A percentile compares a stretch with the other conserved stretches of the same genome.
Conservation (phyloP, 2,113 vertebrate species). For the Columbina picui region DNA sequence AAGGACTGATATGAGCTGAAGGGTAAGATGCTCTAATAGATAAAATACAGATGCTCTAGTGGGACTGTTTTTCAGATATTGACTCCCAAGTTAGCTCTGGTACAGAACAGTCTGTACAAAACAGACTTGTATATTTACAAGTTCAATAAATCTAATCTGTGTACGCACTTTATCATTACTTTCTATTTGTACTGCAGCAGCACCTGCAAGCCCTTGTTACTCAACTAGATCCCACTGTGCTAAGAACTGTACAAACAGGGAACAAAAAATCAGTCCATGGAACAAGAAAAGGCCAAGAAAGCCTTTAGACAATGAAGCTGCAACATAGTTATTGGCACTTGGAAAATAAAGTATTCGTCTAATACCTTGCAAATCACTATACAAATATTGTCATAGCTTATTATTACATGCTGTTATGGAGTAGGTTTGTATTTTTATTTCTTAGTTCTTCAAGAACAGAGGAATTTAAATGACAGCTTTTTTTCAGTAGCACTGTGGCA, state of each 20-base stretch:
- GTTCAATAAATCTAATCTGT: conserved; percentile 9
- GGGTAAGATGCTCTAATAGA: background rate
- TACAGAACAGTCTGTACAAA: background rate
- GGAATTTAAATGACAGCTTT: background rate
- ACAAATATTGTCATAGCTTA: background rate
- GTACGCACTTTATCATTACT: background rate
- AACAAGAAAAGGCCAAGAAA: background rate
- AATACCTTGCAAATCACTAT: background rate
- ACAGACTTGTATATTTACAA: conserved; percentile 30
- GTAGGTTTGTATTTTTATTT: background rate
- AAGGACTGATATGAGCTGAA: background rate
- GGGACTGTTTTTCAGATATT: background rate
- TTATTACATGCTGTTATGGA: background rate
- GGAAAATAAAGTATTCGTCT: background rate
- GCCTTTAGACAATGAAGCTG: background rate
- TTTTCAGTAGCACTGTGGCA: background rate
- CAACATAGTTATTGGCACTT: background rate
- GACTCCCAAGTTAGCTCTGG: background rate
- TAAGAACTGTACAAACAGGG: background rate
- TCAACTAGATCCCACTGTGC: background rate
- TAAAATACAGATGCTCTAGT: background rate
- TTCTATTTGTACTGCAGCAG: conserved; percentile 18
- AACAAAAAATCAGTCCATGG: background rate
- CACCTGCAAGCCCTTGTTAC: background rate
- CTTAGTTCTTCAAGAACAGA: background rate